Evolutionary conservation across 1,140 invertebrate genomes (phyloP).

Genomic region (Drosophila athabasca): DNA sequence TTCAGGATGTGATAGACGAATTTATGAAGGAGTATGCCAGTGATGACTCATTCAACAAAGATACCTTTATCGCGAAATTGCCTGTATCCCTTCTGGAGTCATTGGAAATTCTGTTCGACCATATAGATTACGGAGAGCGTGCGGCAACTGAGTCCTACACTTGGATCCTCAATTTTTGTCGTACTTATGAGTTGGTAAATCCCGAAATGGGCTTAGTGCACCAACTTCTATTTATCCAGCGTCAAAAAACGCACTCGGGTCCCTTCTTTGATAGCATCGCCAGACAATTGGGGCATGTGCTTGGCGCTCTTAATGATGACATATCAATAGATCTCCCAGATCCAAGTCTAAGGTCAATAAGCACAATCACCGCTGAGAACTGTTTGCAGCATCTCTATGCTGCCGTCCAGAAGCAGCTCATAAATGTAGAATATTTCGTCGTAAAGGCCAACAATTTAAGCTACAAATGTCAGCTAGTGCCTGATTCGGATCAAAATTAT

Average conservation of each 20-base stretch:
- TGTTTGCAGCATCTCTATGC: constrained; percentile 70
- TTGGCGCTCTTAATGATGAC: constrained; percentile 56
- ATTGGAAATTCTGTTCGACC: constrained; percentile 70
- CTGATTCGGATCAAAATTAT: constrained; percentile 68
- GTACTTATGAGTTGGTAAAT: constrained; percentile 50
- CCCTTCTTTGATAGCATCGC: constrained; percentile 71
- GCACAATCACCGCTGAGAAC: constrained; percentile 47
- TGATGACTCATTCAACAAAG: constrained; percentile 38
- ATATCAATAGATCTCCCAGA: constrained; percentile 23
- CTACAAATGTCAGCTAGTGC: constrained; percentile 70
- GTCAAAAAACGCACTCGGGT: constrained; percentile 75
- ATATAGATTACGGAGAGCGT: constrained; percentile 55
- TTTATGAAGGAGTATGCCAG: constrained; percentile 64
- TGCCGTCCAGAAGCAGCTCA: constrained; percentile 69
- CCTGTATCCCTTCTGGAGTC: constrained; percentile 58
- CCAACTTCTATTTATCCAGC: constrained; percentile 70
- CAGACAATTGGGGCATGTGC: constrained; percentile 54
- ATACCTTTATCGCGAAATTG: constrained; percentile 43
- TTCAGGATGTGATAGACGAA: constrained; percentile 64
- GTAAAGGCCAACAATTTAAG: constrained; percentile 72
- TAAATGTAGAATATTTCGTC: constrained; percentile 77
- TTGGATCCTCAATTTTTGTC: constrained; percentile 76
- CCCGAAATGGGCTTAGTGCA: constrained; percentile 63
- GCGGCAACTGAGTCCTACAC: constrained; percentile 63
- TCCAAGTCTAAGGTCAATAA: constrained; percentile 58